Base-by-base conservation (phyloP, 2,797 vertebrate species). In the Yasuhikotakia modesta region DNA sequence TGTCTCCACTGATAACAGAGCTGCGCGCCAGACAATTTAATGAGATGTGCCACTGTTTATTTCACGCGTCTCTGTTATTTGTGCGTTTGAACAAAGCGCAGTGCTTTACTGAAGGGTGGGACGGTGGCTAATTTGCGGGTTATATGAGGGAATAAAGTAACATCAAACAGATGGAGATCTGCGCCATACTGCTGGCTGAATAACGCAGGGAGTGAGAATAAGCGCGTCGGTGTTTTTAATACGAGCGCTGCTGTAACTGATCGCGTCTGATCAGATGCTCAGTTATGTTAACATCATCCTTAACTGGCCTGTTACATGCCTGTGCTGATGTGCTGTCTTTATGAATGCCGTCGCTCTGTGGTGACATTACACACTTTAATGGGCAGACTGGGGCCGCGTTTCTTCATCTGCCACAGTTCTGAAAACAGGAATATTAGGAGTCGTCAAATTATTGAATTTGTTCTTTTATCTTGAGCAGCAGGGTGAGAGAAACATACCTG, bases 201-300 rank as follows among this genome's bases (percentile, higher is more conserved):
- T 46, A 52, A 12, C 57, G 43, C 67, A 71, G 64, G 21, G 43
- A 58, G 57, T 16, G 21, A 35, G 60, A 65, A 67, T 46, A 52
- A 69, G 63, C 53, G 67, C 66, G 52, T 63, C 63, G 17, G 61
- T 78, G 50, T 65, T 72, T 68, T 65, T 67, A 32, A 2, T 27
- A n/a, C n/a, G n/a, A n/a, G n/a, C n/a, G n/a, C n/a, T n/a, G n/a
- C n/a, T n/a, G n/a, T n/a, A n/a, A n/a, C n/a, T n/a, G n/a, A n/a
- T n/a, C n/a, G n/a, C n/a, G n/a, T n/a, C 78, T 94, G 90, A 95
- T 95, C 87, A 91, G 88, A 95, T 90, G 90, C 89, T 86, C 93
- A 90, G 91, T 95, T 92, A 93, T 91, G 94, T 94, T 89, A 93
- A 93, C 88, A 93, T 94, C 91, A 90, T 92, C 90, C 90, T 92